phyloP scores from a whole-genome alignment of 1,140 invertebrate species.

The Hycleus phaleratus region DNA sequence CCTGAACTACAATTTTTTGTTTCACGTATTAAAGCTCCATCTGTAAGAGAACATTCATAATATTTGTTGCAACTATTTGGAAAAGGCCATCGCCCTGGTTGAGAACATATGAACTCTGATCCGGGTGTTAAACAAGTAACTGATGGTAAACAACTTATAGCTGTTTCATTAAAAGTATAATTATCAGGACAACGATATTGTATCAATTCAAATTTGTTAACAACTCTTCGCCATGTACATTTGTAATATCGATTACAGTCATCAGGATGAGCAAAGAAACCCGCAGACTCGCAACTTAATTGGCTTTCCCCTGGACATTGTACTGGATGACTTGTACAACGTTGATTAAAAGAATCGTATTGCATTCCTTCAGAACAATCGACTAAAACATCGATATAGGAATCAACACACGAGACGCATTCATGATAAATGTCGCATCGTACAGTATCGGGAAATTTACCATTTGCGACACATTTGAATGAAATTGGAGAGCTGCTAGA shows the following conservation, averaged over 20 bases:
- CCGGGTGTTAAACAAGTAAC: not conserved
- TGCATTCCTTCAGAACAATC: conserved; percentile 22
- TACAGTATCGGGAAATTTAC: conserved; percentile 27
- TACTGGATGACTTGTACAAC: conserved; percentile 30
- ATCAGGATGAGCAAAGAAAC: conserved; percentile 25
- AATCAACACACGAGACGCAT: conserved; percentile 19
- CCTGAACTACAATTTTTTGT: conserved; percentile 21
- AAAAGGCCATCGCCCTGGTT: conserved; percentile 25
- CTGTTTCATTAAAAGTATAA: conserved; percentile 13
- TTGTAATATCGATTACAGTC: conserved; percentile 31
- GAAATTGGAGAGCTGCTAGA: too few species aligned
- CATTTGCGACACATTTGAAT: conserved; percentile 20
- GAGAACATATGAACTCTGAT: conserved; percentile 19
- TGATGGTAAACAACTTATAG: conserved; percentile 14
- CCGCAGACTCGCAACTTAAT: conserved; percentile 20
- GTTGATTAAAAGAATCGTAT: conserved; percentile 22
- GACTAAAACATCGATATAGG: conserved; percentile 18
- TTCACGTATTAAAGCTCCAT: conserved; percentile 10
- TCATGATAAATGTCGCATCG: conserved; percentile 25
- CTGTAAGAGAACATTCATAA: conserved; percentile 22
- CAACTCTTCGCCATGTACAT: conserved; percentile 25
- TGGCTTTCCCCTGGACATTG: conserved; percentile 28
- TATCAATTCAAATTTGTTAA: conserved; percentile 18
- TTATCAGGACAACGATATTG: conserved; percentile 25
- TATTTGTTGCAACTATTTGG: conserved; percentile 30